Percentiles rank a stretch among this genome's conserved stretches.
Conservation (phyloP, 2,888 invertebrate genomes). For the Venusia cambrica region DNA sequence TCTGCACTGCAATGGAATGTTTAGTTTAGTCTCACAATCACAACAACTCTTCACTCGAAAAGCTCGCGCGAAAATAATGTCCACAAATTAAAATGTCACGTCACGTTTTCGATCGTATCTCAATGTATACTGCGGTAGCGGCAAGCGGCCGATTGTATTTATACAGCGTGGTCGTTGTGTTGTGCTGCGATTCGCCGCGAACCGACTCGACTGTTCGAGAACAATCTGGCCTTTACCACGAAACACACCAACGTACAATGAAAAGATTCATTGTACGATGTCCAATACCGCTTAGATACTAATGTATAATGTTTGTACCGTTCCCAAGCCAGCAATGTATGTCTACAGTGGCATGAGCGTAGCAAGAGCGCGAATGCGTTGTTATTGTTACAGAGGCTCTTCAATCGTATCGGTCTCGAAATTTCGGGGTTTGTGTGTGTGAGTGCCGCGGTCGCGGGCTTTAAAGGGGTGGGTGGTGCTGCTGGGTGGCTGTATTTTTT, state of each 20-base stretch:
- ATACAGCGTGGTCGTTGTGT: slow-evolving; percentile 53
- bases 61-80: slow-evolving; percentile 37
- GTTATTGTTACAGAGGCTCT: no score
- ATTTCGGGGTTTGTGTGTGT: no score
- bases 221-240: slow-evolving; percentile 25
- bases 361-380: slow-evolving; percentile 1
- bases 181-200: slow-evolving; percentile 58
- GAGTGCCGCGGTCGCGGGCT: slow-evolving; percentile 3
- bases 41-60: slow-evolving; percentile 58
- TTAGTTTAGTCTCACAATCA: no score
- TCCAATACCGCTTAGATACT: slow-evolving; percentile 4
- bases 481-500: slow-evolving; percentile 12
- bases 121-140: slow-evolving; percentile 59
- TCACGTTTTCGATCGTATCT: slow-evolving; percentile 49
- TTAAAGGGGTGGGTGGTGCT: slow-evolving; percentile 11
- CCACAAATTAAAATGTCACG: slow-evolving; percentile 35
- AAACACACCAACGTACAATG: slow-evolving; percentile 2
- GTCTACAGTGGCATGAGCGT: not conserved
- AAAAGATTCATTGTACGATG: slow-evolving; percentile 9
- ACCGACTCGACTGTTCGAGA: slow-evolving; percentile 42
- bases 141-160: slow-evolving; percentile 50
- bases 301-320: slow-evolving; percentile 7
- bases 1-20: slow-evolving; percentile 59
- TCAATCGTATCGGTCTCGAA: no score
- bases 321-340: slow-evolving; percentile 16